Evolutionary conservation across 2,888 invertebrate species (phyloP), one percentile per base, ranked within the genome.

Genomic region (Anarsia innoxiella): DNA sequence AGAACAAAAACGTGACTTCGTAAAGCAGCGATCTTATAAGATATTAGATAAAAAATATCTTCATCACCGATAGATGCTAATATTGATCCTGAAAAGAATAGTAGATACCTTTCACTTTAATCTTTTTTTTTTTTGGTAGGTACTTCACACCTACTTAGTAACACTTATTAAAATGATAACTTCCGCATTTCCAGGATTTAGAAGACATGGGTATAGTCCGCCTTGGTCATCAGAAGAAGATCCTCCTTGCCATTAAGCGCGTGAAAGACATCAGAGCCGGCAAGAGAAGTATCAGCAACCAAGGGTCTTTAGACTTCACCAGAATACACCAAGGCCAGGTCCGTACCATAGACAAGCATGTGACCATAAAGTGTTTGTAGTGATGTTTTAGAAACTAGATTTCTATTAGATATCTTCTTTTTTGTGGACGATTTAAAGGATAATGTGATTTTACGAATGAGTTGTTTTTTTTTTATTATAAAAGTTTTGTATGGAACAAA

Each of bases 211-310:
- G 95, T 39, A 94, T 95, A 60, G 93, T 95, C 13, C 91, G 94
- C 62, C 83, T 95, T 64, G 99, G 99, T 23, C 99, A 99, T 74
- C 98, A 99, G 85, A 99, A 99, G 88, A 96, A 98, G 86, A 93
- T 99, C 53, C 90, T 97, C 66, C 87, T 99, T 65, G 99, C 99
- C 44, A 96, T 99, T 56, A 98, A 98, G 77, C 89, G 97, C 72
- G 92, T 99, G 36, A 97, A 97, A 79, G 95, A 97, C 68, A 94
- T 96, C 42, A 90, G 93, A 54, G 93, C 94, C 34, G 96, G 96
- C 31, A 96, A 95, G 75, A 87, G 91, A 39, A 88, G 79, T 78
- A 88, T 77, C 74, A 88, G 73, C 57, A 84, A 65, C 60, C 84
- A 83, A 48, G 82, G 82, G 0, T 83, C 84, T 1, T 45, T 84